Evolutionary conservation across 1,140 invertebrate species (phyloP).

Genomic region (Pinna nobilis): DNA sequence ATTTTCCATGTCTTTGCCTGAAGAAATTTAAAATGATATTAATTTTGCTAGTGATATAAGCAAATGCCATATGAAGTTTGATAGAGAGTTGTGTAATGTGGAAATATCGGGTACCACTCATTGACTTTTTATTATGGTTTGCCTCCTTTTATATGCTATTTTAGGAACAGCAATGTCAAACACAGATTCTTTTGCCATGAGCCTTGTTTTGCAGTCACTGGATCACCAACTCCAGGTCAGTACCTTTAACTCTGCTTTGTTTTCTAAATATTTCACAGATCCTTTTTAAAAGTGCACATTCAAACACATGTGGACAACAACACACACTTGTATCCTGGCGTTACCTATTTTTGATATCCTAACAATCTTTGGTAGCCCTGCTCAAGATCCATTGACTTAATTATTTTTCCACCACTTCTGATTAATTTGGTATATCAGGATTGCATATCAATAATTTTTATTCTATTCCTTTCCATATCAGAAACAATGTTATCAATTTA

Average conservation of each 20-base stretch:
- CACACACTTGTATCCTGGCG: not conserved
- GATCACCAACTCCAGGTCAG: constrained; percentile 78
- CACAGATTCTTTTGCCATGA: constrained; percentile 40
- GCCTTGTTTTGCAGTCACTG: constrained; percentile 81
- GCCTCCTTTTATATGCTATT: not conserved
- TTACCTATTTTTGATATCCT: not conserved
- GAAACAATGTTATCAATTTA: too few relatives aligned
- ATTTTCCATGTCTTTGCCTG: too few relatives aligned
- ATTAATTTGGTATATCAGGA: too few relatives aligned
- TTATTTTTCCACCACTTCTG: too few relatives aligned
- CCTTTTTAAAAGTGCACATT: not conserved
- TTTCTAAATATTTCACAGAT: not conserved
- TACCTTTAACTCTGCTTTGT: not conserved
- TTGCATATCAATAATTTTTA: too few relatives aligned
- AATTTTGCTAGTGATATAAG: too few relatives aligned
- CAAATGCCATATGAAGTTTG: too few relatives aligned
- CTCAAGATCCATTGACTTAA: too few relatives aligned
- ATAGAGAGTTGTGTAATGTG: too few relatives aligned
- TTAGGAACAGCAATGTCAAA: constrained; percentile 41
- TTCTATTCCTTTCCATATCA: too few relatives aligned
- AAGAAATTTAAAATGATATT: too few relatives aligned
- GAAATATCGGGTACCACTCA: too few relatives aligned
- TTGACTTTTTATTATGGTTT: not conserved
- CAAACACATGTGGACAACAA: not conserved
- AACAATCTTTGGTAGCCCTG: not conserved